Conservation (phyloP, 2,888 invertebrate species). For the Thera obeliscata region DNA sequence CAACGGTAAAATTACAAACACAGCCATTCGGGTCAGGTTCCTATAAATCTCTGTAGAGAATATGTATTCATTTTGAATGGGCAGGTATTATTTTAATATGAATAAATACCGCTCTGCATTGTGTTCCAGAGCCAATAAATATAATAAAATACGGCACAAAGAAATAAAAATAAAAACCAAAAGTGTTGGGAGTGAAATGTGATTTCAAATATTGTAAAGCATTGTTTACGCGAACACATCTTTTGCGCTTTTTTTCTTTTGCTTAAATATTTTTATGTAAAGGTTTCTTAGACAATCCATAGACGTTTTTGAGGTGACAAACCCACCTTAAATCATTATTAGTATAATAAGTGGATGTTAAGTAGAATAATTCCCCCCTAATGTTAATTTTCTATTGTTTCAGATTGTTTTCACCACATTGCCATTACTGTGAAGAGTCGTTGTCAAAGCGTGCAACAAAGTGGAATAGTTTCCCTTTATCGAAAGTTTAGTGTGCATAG, state of each 20-base stretch:
- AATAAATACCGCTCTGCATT: constrained; percentile 51
- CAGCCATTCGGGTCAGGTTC: background rate
- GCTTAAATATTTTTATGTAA: no score
- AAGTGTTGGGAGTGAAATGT: background rate
- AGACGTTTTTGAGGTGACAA: no score
- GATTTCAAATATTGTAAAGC: background rate
- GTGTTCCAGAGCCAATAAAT: constrained; percentile 38
- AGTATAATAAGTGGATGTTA: no score
- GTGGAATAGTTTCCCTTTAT: constrained; percentile 65
- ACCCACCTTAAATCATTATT: no score
- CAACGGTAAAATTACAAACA: background rate
- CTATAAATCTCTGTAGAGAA: background rate
- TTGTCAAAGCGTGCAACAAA: constrained; percentile 51
- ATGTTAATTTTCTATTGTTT: constrained; percentile 56
- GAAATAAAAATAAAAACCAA: background rate
- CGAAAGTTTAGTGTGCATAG: constrained; percentile 53
- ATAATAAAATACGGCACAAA: background rate
- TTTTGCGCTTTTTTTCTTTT: no score
- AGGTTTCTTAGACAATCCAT: no score
- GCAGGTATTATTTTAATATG: constrained; percentile 42
- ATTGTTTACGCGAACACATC: background rate
- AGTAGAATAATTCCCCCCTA: background rate
- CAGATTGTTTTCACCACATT: constrained; percentile 56
- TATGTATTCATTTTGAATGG: constrained; percentile 1
- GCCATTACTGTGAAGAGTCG: constrained; percentile 42